Evolutionary conservation across 2,113 vertebrate genomes (phyloP).

Genomic region (Dicaeum eximium): DNA sequence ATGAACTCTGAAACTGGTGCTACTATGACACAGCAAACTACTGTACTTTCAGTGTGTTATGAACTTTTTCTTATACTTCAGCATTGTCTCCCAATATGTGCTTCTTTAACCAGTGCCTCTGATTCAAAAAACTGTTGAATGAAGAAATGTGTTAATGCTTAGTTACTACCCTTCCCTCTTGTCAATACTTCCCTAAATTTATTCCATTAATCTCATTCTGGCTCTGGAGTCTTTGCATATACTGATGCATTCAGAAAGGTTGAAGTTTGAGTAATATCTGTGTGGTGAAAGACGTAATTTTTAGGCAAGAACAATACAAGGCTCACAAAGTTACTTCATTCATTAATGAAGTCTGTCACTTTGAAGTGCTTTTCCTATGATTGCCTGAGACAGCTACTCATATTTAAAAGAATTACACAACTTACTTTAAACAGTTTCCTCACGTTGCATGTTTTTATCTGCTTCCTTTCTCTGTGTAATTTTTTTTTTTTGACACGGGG

Average conservation of each 20-base stretch:
- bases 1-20: not conserved
- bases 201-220: not conserved
- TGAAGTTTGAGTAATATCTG: not conserved
- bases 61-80: not conserved
- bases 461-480: not conserved
- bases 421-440: not conserved
- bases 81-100: not conserved
- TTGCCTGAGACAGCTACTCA: not conserved
- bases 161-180: not conserved
- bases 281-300: not conserved
- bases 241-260: not conserved
- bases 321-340: not conserved
- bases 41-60: not conserved
- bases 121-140: not conserved
- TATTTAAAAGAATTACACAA: not conserved
- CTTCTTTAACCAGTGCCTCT: not conserved
- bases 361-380: not conserved
- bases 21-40: not conserved
- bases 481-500: not conserved
- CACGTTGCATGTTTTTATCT: not conserved
- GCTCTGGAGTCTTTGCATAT: not conserved
- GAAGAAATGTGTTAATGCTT: not conserved
- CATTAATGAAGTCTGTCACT: not conserved
- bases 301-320: not conserved
- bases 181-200: not conserved